Conservation (phyloP, 2,113 vertebrate species). For the Corvus cornix region DNA sequence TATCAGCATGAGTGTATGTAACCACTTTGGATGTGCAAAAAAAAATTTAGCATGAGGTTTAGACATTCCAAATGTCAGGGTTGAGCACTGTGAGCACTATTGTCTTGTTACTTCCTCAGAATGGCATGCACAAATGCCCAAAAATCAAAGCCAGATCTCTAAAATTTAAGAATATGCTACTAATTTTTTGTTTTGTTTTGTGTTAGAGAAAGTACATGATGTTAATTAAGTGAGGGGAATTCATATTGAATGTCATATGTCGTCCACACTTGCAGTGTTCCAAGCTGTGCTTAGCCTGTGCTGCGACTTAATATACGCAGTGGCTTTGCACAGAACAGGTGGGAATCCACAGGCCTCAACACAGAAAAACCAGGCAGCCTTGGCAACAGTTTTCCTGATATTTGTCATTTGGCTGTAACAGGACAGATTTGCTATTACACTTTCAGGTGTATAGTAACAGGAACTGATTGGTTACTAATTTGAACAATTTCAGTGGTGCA, state of each 20-base stretch:
- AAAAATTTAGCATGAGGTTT: not conserved
- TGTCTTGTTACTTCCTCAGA: not conserved
- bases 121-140: not conserved
- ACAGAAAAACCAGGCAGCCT: not conserved
- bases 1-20: not conserved
- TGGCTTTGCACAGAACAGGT: constrained; percentile 23
- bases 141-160: not conserved
- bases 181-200: not conserved
- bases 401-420: constrained; percentile 25
- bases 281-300: constrained; percentile 29
- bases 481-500: not conserved
- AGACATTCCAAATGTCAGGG: not conserved
- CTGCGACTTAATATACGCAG: not conserved
- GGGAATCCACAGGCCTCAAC: constrained; percentile 15
- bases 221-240: constrained; percentile 4
- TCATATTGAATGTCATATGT: constrained; percentile 13
- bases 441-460: constrained; percentile 14
- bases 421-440: not conserved
- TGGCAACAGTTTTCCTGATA: not conserved
- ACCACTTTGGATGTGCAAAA: not conserved
- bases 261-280: not conserved
- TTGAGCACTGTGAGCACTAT: not conserved
- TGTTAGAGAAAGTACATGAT: not conserved
- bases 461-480: not conserved
- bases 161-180: not conserved